Conservation (phyloP, 2,797 vertebrate genomes). For the Neoniphon sammara region DNA sequence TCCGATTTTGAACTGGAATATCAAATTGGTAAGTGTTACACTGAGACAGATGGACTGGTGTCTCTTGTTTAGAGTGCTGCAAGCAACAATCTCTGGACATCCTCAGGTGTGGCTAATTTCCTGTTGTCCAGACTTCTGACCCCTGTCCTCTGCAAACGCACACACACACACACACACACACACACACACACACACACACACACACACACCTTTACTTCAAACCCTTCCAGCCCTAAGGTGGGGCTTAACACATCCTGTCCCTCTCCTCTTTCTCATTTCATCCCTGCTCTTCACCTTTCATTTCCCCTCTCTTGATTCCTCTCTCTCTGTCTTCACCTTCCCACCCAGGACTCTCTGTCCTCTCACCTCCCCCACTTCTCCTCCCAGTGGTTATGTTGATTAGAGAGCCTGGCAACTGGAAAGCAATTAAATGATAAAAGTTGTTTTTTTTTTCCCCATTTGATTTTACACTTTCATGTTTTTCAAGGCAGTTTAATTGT, state of each 20-base stretch:
- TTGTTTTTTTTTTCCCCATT: constrained; percentile 16
- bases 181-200: constrained; percentile 32
- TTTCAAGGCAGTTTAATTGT: constrained; percentile 38
- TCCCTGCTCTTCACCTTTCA: background rate
- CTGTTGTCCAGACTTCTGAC: constrained; percentile 70
- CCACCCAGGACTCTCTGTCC: constrained; percentile 25
- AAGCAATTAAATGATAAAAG: constrained; percentile 57
- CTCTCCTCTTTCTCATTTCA: background rate
- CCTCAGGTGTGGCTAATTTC: constrained; percentile 79
- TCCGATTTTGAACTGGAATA: no score
- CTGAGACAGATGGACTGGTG: background rate
- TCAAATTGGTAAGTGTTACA: no score
- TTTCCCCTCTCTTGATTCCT: background rate
- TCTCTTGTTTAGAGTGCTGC: constrained; percentile 23
- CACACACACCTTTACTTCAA: constrained; percentile 25
- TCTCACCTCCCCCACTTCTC: constrained; percentile 24
- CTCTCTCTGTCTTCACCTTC: background rate
- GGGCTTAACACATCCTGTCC: constrained; percentile 60
- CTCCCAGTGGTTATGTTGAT: constrained; percentile 23
- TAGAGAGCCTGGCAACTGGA: constrained; percentile 26
- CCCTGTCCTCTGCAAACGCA: constrained; percentile 47
- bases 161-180: background rate
- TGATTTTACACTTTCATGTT: constrained; percentile 59
- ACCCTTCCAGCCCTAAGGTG: constrained; percentile 47
- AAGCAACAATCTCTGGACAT: constrained; percentile 49